Evolutionary conservation across 2,113 vertebrate species (phyloP), one percentile per base, ranked within the genome.

Genomic region (Bubo scandiacus): DNA sequence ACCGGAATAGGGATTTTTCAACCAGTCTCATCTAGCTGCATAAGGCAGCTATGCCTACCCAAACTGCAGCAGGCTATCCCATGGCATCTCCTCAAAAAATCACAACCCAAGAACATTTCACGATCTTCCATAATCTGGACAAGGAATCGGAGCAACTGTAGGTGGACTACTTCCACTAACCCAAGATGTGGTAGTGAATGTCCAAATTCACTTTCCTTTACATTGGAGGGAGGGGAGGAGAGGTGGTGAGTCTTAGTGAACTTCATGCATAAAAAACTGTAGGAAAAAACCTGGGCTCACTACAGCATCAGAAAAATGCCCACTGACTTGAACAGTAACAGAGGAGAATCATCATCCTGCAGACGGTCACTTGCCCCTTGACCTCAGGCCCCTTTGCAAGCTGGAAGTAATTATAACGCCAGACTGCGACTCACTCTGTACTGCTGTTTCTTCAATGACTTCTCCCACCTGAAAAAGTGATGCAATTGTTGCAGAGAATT

Each of bases 381-480:
- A 68, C 32, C 88, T 17, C 8, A 2, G n/a, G 29, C 32, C 63
- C 40, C 72, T 27, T 36, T 2, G 2, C 55, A 21, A 49, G 29
- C 30, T 80, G 81, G 27, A n/a, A 80, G 40, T 8, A 52, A 73
- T 42, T 29, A 14, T 4, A 45, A 10, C 0, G 2, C 63, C 55
- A 19, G 57, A 49, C 72, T 34, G 77, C 9, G 1, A 81, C 52
- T 63, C 36, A 11, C 42, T 80, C 54, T 40, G 7, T 4, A 57
- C 51, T 38, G 88, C 90, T 43, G 3, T 52, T 13, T 18, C 38
- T n/a, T 38, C 40, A 83, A 58, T 2, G 18, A 43, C 85, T 96
- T 97, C 97, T 96, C 95, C 96, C 81, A 96, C 78, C 90, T 96
- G 88, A 66, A 75, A 78, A 97, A 91, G 82, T 98, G 98, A 98